Percentiles rank a stretch among this genome's conserved stretches.
Conservation (phyloP, 2,888 invertebrate genomes). For the Tiphia femorata region DNA sequence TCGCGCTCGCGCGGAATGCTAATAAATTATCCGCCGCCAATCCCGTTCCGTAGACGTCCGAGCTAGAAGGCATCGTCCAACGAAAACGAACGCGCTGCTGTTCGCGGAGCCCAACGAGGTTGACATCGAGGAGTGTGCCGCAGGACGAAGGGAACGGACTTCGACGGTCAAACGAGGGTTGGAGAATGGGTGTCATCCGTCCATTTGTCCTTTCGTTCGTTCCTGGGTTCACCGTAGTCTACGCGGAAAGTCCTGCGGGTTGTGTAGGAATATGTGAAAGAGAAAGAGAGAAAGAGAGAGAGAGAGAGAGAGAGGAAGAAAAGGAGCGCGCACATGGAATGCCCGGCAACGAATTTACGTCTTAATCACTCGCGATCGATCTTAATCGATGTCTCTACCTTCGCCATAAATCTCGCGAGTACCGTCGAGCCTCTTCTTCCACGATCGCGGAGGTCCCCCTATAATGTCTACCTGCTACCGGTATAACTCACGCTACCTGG, state of each 20-base stretch:
- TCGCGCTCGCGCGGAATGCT: slow-evolving; percentile 46
- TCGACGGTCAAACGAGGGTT: too few species aligned
- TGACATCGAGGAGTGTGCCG: too few species aligned
- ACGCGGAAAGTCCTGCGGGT: too few species aligned
- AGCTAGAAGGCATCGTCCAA: slow-evolving; percentile 21
- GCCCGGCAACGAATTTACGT: slow-evolving; percentile 42
- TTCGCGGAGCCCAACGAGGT: too few species aligned
- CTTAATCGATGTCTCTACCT: slow-evolving; percentile 41
- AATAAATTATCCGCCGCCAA: slow-evolving; percentile 49
- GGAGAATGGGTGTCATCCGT: too few species aligned
- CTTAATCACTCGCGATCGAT: slow-evolving; percentile 46
- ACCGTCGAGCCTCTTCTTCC: slow-evolving; percentile 15
- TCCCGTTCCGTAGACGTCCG: slow-evolving; percentile 19
- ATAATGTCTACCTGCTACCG: neutral
- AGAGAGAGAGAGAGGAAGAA: too few species aligned
- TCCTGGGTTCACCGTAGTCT: too few species aligned
- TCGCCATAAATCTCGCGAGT: slow-evolving; percentile 34
- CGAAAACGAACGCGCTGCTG: slow-evolving; percentile 25
- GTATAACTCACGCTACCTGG: slow-evolving; percentile 2
- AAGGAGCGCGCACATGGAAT: too few species aligned
- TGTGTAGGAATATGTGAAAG: too few species aligned
- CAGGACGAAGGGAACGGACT: slow-evolving; percentile 22
- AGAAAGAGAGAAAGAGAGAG: too few species aligned
- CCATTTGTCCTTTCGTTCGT: too few species aligned
- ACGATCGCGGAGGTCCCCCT: slow-evolving; percentile 29